Base-by-base conservation (phyloP, 2,888 invertebrate genomes). In the Limnephilus auricula region DNA sequence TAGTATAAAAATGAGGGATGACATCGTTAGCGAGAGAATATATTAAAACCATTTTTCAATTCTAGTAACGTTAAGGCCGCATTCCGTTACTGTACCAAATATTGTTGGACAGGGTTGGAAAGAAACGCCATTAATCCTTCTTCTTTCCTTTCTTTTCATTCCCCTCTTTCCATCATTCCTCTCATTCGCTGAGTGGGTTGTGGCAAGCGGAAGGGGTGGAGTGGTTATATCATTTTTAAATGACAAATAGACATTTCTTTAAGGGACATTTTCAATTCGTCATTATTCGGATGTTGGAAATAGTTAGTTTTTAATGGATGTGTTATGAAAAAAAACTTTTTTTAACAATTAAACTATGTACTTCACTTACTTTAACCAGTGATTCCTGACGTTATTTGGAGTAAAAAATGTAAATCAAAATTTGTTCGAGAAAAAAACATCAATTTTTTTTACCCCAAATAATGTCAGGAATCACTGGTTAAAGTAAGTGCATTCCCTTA, bases 21-120 rank as follows among this genome's bases (percentile, higher is more conserved):
- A 87, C 91, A 92, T 93, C 93, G 93, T 93, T 93, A 93, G 91
- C 87, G 79, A 40, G 87, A 91, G 93, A 93, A 93, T 92, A 93
- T 93, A 93, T 93, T 93, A 93, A 93, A 93, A 91, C 93, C 93
- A 93, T 93, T 93, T 93, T 93, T 93, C 93, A 93, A 93, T 93
- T 92, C 90, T 92, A 89, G 91, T 90, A 89, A 90, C 91, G 87
- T 79, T 90, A 79, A 34, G 92, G 89, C 90, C 92, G 89, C 90
- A 91, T 91, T 91, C 91, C 88, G 40, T 31, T 83, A 84, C 90
- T 88, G 87, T 91, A 50, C 85, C 89, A 37, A 89, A 89, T 90
- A 90, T 82, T 80, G 87, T 83, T 40, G 31, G 85, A 84, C 85
- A 79, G 86, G 86, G 86, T 31, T 86, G 50, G 65, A 45, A 45